Base-by-base conservation (phyloP, 1,140 invertebrate genomes). In the Lepidotrigona ventralis region DNA sequence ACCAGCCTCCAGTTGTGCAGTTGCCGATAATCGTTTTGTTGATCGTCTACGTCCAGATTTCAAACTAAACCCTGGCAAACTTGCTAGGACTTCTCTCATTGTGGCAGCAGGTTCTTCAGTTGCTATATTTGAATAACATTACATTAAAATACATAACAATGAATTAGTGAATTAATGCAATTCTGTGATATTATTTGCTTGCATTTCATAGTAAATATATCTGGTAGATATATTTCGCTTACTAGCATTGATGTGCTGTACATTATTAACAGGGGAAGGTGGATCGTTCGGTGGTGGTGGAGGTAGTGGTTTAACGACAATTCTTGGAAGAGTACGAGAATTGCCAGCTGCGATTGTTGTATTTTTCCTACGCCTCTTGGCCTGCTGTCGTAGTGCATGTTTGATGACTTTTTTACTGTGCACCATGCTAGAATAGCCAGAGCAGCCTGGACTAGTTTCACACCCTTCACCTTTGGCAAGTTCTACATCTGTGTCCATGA, bases 1-100 rank as follows among this genome's bases (percentile, higher is more conserved):
- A 60, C 98, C 98, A 94, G 98, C 98, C 90, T 98, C 98, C 83
- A 99, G 95, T 93, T 99, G 98, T 79, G 98, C 98, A 71, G 98
- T 98, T 81, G 97, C 97, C 75, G 97, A 98, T 85, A 98, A 93
- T 92, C 97, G 97, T 91, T 98, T 97, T 81, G 96, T 97, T 87
- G 96, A 97, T 80, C 96, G 95, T 85, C 97, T 94, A 91, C 97
- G 97, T 72, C 97, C 94, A 66, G 96, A 97, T 92, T 97, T 97
- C 68, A 98, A 95, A 92, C 96, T 98, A 91, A 98, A 98, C 29
- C 98, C 98, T 78, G 98, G 98, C 91, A 98, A 98, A 78, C 97
- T 98, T 23, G 98, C 97, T 87, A 98, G 91, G 17, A 98, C 97
- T 94, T 98, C 97, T 84, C 97, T 95, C 97, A 98, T 98, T 54